These are phyloP conservation scores for Cygnus atratus DNA, from an alignment of 2,113 vertebrate genomes.

Conservation along the genomic window DNA sequence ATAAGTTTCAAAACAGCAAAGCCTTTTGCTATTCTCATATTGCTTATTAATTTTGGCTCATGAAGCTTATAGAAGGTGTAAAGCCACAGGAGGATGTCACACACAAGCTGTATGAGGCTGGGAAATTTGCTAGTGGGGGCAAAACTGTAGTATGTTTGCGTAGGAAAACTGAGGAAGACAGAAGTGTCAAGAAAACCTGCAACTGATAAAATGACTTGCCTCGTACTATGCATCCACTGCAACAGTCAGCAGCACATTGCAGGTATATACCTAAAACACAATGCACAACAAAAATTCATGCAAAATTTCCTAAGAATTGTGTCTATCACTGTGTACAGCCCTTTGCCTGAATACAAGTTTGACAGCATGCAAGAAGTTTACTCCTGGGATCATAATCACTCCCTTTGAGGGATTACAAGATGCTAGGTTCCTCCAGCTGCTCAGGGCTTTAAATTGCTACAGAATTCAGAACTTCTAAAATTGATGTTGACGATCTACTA, in stretches of 20 bases:
- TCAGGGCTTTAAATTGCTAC: conserved; percentile 40
- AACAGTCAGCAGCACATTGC: neutral
- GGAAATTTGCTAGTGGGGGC: neutral
- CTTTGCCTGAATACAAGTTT: conserved; percentile 19
- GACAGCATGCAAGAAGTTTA: conserved; percentile 31
- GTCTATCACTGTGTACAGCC: neutral
- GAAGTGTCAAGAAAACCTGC: neutral
- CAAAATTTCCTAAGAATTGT: neutral
- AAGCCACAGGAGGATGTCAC: neutral
- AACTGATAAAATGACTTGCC: neutral
- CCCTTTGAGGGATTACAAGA: conserved; percentile 35
- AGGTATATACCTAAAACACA: neutral
- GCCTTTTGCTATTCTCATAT: neutral
- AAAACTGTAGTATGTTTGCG: neutral
- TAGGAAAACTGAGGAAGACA: neutral
- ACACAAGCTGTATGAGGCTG: neutral
- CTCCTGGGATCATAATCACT: neutral
- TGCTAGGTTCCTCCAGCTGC: neutral
- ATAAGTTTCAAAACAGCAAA: neutral
- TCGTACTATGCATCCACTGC: neutral
- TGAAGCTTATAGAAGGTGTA: neutral
- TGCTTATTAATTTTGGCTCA: neutral
- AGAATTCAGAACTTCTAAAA: conserved; percentile 40
- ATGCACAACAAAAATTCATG: neutral
- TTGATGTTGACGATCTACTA: conserved; percentile 48